Percentiles rank a stretch among this genome's conserved stretches.
These are phyloP conservation scores for Andrena dorsata DNA, from an alignment of 2,888 invertebrate species.

Conservation along the genomic window DNA sequence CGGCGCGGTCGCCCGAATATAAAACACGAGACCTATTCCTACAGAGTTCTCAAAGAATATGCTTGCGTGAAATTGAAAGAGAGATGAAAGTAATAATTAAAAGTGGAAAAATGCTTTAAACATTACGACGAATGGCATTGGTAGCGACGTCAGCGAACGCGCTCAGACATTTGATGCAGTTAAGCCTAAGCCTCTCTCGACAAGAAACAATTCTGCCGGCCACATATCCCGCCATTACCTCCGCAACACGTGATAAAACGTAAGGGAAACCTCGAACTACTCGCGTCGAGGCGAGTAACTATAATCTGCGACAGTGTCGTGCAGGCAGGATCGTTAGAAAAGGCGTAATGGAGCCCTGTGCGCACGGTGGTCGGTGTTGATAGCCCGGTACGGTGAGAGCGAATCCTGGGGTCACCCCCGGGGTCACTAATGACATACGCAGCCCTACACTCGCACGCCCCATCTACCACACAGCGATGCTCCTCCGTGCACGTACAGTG, in stretches of 20 bases:
- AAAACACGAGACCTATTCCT: too few species aligned
- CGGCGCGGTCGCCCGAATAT: too few species aligned
- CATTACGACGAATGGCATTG: neutral
- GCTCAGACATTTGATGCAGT: neutral
- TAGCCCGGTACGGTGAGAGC: slow-evolving; percentile 79
- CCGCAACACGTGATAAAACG: slow-evolving; percentile 60
- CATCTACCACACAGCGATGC: slow-evolving; percentile 8
- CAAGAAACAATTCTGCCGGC: slow-evolving; percentile 54
- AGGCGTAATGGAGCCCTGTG: slow-evolving; percentile 72
- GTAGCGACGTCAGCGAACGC: slow-evolving; percentile 22
- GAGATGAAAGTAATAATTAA: too few species aligned
- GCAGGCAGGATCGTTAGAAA: slow-evolving; percentile 71
- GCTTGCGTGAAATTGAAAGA: too few species aligned
- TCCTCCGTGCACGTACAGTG: neutral
- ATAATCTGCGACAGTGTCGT: slow-evolving; percentile 68
- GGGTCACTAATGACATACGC: slow-evolving; percentile 84
- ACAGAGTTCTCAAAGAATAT: too few species aligned
- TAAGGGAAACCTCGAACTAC: slow-evolving; percentile 41
- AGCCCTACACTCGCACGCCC: slow-evolving; percentile 59
- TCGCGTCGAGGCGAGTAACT: slow-evolving; percentile 50
- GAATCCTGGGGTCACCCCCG: slow-evolving; percentile 79
- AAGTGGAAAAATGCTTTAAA: neutral
- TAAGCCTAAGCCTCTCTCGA: neutral
- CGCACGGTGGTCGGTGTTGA: slow-evolving; percentile 80
- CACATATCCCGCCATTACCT: slow-evolving; percentile 53